Evolutionary conservation across 1,140 invertebrate species (phyloP).

Genomic region (Tigriopus japonicus): DNA sequence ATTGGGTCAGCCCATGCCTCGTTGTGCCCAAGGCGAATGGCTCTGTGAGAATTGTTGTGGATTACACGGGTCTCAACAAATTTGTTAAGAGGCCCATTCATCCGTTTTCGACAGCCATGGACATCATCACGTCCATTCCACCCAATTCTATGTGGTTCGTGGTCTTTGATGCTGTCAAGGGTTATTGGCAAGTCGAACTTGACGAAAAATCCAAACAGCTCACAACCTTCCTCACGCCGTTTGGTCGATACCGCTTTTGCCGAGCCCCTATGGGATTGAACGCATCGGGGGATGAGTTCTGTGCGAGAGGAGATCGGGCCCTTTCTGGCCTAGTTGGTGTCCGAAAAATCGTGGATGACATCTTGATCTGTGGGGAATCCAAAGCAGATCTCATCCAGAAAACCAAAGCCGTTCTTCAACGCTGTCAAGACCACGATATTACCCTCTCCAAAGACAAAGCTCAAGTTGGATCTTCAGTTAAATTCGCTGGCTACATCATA

Average conservation of each 20-base stretch:
- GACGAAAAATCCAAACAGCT: not conserved
- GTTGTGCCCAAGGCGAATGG: conserved; percentile 24
- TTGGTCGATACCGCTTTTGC: not conserved
- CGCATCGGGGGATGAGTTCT: not conserved
- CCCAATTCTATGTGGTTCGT: conserved; percentile 12
- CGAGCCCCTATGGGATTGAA: not conserved
- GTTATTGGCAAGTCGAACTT: not conserved
- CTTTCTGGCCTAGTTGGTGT: conserved; percentile 11
- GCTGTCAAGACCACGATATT: conserved; percentile 18
- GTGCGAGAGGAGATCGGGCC: conserved; percentile 16
- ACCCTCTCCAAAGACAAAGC: conserved; percentile 21
- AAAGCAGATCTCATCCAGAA: not conserved
- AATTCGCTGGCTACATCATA: conserved; percentile 19
- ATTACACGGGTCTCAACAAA: conserved; percentile 24
- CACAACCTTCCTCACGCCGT: not conserved
- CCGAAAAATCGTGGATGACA: conserved; percentile 15
- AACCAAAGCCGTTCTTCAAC: not conserved
- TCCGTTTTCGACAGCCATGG: conserved; percentile 20
- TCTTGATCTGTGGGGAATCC: conserved; percentile 11
- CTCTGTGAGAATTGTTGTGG: conserved; percentile 25
- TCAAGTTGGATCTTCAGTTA: conserved; percentile 18
- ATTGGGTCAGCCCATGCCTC: not conserved
- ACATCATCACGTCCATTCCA: conserved; percentile 14
- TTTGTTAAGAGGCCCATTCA: conserved; percentile 20
- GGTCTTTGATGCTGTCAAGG: conserved; percentile 20